Percentiles rank a stretch among this genome's conserved stretches.
Conservation (phyloP, 2,113 vertebrate genomes). For the Hemiscyllium ocellatum region DNA sequence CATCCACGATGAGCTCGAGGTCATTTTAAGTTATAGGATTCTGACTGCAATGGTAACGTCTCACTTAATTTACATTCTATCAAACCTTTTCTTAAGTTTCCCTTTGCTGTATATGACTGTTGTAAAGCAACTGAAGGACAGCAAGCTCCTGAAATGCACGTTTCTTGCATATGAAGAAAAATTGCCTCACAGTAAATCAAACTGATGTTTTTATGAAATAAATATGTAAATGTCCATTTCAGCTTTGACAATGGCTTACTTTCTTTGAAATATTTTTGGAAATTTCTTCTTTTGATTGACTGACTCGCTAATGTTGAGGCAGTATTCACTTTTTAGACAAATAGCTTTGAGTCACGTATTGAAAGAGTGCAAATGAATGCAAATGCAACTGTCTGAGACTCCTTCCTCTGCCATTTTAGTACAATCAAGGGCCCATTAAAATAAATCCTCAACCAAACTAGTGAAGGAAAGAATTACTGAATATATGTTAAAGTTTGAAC, state of each 20-base stretch:
- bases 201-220: neutral
- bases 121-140: neutral
- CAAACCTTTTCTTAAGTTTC: neutral
- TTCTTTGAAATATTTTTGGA: neutral
- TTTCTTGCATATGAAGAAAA: neutral
- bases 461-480: neutral
- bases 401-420: neutral
- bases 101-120: neutral
- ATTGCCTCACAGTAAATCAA: neutral
- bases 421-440: neutral
- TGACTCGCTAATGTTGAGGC: neutral
- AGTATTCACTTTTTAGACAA: neutral
- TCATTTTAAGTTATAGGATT: neutral
- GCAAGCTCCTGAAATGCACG: neutral
- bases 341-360: neutral
- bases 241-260: neutral
- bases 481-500: neutral
- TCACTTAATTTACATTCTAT: neutral
- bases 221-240: neutral
- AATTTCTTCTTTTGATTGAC: neutral
- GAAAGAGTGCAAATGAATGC: neutral
- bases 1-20: neutral
- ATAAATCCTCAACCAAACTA: neutral
- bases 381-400: neutral
- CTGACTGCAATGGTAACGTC: neutral